These are phyloP conservation scores for Choreutis nemorana DNA, from an alignment of 2,888 invertebrate genomes.

Conservation along the genomic window DNA sequence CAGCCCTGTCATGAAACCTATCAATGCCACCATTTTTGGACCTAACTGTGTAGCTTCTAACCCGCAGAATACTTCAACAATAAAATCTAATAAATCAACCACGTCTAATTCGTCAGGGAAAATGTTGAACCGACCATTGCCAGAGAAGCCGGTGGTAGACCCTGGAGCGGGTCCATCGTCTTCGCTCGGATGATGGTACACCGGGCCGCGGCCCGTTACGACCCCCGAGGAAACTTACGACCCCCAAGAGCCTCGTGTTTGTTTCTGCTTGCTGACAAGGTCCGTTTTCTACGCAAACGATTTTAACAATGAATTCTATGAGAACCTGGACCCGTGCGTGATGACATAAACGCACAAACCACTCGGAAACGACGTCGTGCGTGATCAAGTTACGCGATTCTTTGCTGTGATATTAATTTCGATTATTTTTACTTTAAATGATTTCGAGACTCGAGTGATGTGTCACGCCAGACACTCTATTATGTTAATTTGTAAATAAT, in stretches of 20 bases:
- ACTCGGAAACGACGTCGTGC: constrained; percentile 12
- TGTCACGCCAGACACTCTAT: constrained; percentile 31
- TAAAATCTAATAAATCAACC: constrained; percentile 31
- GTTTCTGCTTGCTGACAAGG: no score
- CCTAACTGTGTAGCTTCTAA: constrained; percentile 15
- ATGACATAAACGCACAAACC: constrained; percentile 12
- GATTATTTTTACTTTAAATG: constrained; percentile 35
- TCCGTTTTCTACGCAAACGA: no score
- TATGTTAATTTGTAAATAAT: constrained; percentile 40
- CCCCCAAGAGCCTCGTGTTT: constrained; percentile 9
- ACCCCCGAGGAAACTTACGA: constrained; percentile 10
- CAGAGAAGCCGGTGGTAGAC: constrained; percentile 65
- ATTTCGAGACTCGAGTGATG: constrained; percentile 25
- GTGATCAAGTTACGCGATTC: constrained; percentile 29
- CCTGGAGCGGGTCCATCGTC: constrained; percentile 50
- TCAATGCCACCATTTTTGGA: no score
- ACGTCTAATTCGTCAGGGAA: constrained; percentile 53
- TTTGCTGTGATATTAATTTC: constrained; percentile 59
- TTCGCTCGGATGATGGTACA: constrained; percentile 24
- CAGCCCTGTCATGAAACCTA: constrained; percentile 20
- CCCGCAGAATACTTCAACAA: constrained; percentile 26
- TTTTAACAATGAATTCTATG: constrained; percentile 14
- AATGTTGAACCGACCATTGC: constrained; percentile 75
- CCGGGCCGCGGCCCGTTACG: constrained; percentile 18
- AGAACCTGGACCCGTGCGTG: constrained; percentile 20